These are phyloP conservation scores for Microcebus griseorufus DNA, from an alignment of 2,113 vertebrate species.

Conservation along the genomic window DNA sequence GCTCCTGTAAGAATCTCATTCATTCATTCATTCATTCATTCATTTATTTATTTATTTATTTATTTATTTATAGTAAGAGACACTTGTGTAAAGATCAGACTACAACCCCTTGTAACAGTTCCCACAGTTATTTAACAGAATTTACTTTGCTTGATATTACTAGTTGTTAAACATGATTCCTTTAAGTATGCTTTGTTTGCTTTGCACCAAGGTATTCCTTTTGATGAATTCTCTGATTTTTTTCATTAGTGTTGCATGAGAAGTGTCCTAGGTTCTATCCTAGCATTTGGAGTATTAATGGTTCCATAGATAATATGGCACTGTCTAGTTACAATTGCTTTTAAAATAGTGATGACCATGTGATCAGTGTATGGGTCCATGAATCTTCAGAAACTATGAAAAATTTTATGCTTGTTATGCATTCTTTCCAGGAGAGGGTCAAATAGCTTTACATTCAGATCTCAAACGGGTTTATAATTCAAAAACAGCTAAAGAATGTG, in stretches of 20 bases:
- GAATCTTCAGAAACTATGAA: background rate
- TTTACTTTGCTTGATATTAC: background rate
- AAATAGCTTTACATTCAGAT: constrained; percentile 34
- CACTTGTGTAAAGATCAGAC: background rate
- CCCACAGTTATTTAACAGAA: background rate
- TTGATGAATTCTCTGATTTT: constrained; percentile 1
- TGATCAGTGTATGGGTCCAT: background rate
- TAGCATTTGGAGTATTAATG: constrained; percentile 11
- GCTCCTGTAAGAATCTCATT: background rate
- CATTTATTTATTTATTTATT: background rate
- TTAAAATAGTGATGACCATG: background rate
- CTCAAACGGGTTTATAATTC: background rate
- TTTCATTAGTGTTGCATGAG: constrained; percentile 8
- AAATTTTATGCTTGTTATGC: background rate
- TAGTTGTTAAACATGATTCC: background rate
- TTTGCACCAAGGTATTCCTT: background rate
- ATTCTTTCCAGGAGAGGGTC: background rate
- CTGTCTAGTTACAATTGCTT: constrained; percentile 38
- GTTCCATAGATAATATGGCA: background rate
- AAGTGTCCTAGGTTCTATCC: background rate
- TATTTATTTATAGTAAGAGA: background rate
- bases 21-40: background rate
- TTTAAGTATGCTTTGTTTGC: background rate
- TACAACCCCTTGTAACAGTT: background rate
- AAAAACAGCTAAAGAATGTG: background rate